phyloP scores from a whole-genome alignment of 2,113 vertebrate genomes.

The Sisor rabdophorus region DNA sequence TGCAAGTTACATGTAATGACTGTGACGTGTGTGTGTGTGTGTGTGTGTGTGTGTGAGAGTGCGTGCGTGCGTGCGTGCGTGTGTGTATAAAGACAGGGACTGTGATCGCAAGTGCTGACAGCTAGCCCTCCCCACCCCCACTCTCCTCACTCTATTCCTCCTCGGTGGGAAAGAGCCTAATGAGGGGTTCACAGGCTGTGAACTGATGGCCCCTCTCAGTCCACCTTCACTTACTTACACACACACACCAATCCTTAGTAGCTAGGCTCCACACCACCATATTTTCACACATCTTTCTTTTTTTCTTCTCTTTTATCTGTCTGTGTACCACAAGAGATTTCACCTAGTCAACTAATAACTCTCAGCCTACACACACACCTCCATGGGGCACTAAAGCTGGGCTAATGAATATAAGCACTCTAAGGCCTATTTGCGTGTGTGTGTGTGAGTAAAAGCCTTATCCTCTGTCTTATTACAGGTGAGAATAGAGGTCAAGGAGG shows the following conservation, averaged over 20 bases:
- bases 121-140: constrained; percentile 20
- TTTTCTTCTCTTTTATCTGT: constrained; percentile 49
- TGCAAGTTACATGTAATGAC: constrained; percentile 49
- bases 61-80: constrained; percentile 37
- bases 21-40: constrained; percentile 45
- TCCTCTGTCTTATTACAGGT: constrained; percentile 65
- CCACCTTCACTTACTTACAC: constrained; percentile 41
- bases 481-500: constrained; percentile 55
- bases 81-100: constrained; percentile 34
- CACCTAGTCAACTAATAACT: constrained; percentile 42
- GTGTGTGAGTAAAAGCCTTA: constrained; percentile 42
- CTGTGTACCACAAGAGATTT: constrained; percentile 51
- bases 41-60: neutral
- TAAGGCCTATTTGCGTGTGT: constrained; percentile 50
- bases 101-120: constrained; percentile 52
- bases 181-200: constrained; percentile 73
- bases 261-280: constrained; percentile 45
- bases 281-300: constrained; percentile 47
- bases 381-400: constrained; percentile 63
- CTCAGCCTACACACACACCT: constrained; percentile 30
- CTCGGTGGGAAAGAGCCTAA: constrained; percentile 65
- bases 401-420: constrained; percentile 64
- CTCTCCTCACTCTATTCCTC: constrained; percentile 39
- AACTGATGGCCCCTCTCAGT: constrained; percentile 56
- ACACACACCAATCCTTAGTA: constrained; percentile 49